Base-by-base conservation (phyloP, 2,113 vertebrate species). In the Neogobius melanostomus region DNA sequence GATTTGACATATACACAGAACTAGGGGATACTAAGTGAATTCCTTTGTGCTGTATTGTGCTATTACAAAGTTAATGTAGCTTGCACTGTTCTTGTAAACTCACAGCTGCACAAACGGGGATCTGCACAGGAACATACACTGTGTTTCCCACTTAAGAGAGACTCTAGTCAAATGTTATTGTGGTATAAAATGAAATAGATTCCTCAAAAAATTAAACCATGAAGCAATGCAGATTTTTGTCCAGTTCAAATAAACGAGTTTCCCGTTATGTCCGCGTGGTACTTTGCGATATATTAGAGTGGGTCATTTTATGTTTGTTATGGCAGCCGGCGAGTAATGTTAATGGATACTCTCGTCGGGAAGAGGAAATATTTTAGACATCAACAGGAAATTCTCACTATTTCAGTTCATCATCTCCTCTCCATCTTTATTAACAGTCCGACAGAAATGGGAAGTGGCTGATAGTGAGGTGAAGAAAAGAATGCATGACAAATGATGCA, bases 71-170 rank as follows among this genome's bases (percentile, higher is more conserved):
- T 64, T 79, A 79, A 82, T 76, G 72, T 76, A 65, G 65, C 78
- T 61, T 82, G 72, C 42, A 75, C 67, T 45, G 77, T 71, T 76
- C 81, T 84, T 79, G 83, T 85, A 86, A 87, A 89, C 64, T 64
- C 68, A 74, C 86, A 89, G 85, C 85, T 83, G 84, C 69, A 68
- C 49, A 82, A 87, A 87, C 84, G 78, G 57, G 76, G 71, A 63
- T n/a, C n/a, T 76, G 72, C 8, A 67, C 5, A 11, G 66, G 56
- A 65, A 72, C 45, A 43, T 54, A 82, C 28, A 82, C 80, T 75
- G 73, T 84, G 56, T 46, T 71, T 17, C 65, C 42, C 53, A 48
- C 52, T 69, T 50, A 56, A 59, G 15, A 50, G 60, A 53, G 73
- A 79, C 82, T 66, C 52, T 47, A 6, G 0, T 7, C 70, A 76